phyloP scores from a whole-genome alignment of 2,888 invertebrate genomes.

The Nemurella pictetii region DNA sequence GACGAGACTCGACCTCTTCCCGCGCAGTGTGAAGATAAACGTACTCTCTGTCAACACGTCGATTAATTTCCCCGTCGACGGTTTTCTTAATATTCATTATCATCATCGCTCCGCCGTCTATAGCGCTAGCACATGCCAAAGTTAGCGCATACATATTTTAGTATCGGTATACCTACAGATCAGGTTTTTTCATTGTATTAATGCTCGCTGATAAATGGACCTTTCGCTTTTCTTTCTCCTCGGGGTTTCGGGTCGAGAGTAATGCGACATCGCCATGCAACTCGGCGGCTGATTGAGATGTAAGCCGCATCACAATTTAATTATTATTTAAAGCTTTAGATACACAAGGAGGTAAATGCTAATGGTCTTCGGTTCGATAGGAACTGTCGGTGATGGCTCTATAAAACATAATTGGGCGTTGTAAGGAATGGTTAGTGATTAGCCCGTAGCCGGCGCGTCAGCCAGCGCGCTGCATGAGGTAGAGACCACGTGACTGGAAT shows the following conservation, averaged over 20 bases:
- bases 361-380: constrained; percentile 31
- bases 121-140: constrained; percentile 20
- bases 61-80: neutral
- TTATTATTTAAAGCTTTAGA: constrained; percentile 40
- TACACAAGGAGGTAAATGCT: constrained; percentile 33
- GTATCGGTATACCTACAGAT: constrained; percentile 30
- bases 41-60: neutral
- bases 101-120: neutral
- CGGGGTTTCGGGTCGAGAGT: constrained; percentile 34
- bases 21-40: neutral
- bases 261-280: constrained; percentile 39
- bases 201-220: constrained; percentile 35
- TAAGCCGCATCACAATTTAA: constrained; percentile 37
- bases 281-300: constrained; percentile 35
- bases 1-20: no score
- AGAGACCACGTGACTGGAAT: constrained; percentile 9
- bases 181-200: constrained; percentile 31
- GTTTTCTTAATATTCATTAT: neutral
- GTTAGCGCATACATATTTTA: neutral
- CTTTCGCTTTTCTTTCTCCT: constrained; percentile 36
- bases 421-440: constrained; percentile 30
- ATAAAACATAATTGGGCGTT: constrained; percentile 40
- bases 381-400: constrained; percentile 35
- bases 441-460: constrained; percentile 10
- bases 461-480: neutral